Percentiles rank a stretch among this genome's conserved stretches.
Evolutionary conservation across 2,888 invertebrate species (phyloP).

Genomic region (Ashinkailepas kermadecensis): DNA sequence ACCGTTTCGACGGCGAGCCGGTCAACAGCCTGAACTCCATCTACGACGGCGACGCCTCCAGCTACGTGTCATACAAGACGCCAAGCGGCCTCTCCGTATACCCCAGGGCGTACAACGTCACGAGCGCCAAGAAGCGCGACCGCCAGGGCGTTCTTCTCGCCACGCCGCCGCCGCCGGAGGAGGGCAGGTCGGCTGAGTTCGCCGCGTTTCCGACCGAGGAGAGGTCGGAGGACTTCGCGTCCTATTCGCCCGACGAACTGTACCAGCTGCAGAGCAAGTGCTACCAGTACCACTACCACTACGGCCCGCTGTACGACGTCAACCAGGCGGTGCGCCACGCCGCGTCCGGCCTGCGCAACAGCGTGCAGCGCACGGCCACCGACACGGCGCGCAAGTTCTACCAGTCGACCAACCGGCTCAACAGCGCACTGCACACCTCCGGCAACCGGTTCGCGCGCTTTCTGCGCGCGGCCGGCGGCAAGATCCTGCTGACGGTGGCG

Average conservation of each 20-base stretch:
- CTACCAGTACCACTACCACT: conserved; percentile 22
- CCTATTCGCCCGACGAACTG: background rate
- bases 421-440: conserved; percentile 36
- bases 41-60: background rate
- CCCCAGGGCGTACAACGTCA: background rate
- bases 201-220: background rate
- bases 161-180: no score
- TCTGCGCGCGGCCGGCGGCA: background rate
- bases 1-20: background rate
- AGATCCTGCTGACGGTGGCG: conserved; percentile 21
- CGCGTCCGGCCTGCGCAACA: background rate
- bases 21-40: background rate
- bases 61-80: conserved; percentile 9
- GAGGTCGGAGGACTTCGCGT: background rate
- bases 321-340: background rate
- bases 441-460: conserved; percentile 64
- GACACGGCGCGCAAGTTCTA: conserved; percentile 10
- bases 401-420: background rate
- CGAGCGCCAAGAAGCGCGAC: background rate
- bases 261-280: background rate
- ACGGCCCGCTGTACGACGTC: conserved; percentile 19
- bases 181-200: background rate
- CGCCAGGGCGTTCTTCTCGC: background rate
- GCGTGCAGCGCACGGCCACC: background rate
- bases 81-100: background rate